Evolutionary conservation across 2,797 vertebrate species (phyloP), one percentile per base, ranked within the genome.

Genomic region (Xenentodon cancila): DNA sequence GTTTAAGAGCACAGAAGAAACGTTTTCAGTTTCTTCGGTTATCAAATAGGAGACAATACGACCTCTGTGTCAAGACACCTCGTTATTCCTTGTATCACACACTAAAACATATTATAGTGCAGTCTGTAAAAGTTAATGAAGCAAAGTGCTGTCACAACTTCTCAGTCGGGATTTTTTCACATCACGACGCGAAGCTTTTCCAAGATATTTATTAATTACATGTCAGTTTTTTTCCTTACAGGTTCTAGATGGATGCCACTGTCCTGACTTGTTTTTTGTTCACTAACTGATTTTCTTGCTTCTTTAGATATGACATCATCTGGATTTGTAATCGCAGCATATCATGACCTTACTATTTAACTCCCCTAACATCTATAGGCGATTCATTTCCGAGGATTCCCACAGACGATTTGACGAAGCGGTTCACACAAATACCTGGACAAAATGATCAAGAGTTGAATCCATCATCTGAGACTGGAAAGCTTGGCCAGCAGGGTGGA

Each of bases 321-420:
- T 25, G 49, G 55, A 71, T 62, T 44, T 21, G 52, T 52, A 48
- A 42, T 46, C 50, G 11, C 52, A 58, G 21, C 51, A 40, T 22
- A 40, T 22, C 20, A 53, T 58, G 32, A 68, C 18, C 9, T 44
- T 78, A 75, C 81, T 51, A 45, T 57, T 85, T 34, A 85, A 84
- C 61, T 79, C 53, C 66, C 44, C 75, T 79, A 61, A 72, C 71
- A 71, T 75, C 76, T 86, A 70, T 86, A 93, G 92, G 84, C 27
- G 61, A 65, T 18, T 68, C 56, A 18, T 63, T 64, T 21, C 71
- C 75, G 17, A 64, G 2, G 65, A 63, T 55, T 42, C 43, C 70
- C 40, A 52, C 17, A 7, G 71, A 73, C 61, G 68, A 71, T 56
- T 59, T 58, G 50, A 66, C 68, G 44, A 18, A 7, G 27, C 75